phyloP scores from a whole-genome alignment of 2,113 vertebrate species.

The Amia ocellicauda region DNA sequence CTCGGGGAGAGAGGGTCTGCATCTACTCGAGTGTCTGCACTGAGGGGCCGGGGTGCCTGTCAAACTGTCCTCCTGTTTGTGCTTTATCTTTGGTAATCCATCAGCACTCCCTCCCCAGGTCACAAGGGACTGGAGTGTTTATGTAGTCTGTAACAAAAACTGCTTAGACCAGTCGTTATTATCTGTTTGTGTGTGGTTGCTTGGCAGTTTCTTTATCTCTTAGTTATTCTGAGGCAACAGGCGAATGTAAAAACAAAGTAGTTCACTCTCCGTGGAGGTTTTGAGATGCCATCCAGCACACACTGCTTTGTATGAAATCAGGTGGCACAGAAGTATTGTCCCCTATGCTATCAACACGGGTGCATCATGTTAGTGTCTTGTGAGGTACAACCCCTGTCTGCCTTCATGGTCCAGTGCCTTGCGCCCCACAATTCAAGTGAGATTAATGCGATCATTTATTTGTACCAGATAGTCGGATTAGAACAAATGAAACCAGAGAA shows the following conservation, averaged over 20 bases:
- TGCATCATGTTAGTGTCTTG: too few relatives aligned
- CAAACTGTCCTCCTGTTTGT: not conserved
- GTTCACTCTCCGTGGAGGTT: conserved; percentile 19
- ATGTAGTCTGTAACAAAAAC: conserved; percentile 19
- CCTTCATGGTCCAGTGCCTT: too few relatives aligned
- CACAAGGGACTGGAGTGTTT: conserved; percentile 18
- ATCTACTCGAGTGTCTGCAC: not conserved
- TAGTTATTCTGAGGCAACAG: conserved; percentile 20
- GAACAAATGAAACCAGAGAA: too few relatives aligned
- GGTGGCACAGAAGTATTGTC: too few relatives aligned
- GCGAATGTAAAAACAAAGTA: conserved; percentile 14
- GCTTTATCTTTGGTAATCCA: not conserved
- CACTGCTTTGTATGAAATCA: conserved; percentile 16
- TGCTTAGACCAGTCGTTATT: conserved; percentile 17
- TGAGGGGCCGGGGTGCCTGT: not conserved
- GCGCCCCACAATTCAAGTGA: too few relatives aligned
- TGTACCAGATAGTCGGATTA: too few relatives aligned
- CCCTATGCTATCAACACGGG: too few relatives aligned
- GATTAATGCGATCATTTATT: too few relatives aligned
- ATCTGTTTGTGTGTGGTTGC: conserved; percentile 14
- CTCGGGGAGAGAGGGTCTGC: not conserved
- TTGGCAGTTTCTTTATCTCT: conserved; percentile 20
- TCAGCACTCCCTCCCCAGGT: not conserved
- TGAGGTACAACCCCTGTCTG: too few relatives aligned
- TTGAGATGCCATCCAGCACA: conserved; percentile 19